Percentiles rank a stretch among this genome's conserved stretches.
These are phyloP conservation scores for Notiomystis cincta DNA, from an alignment of 2,113 vertebrate genomes.

Conservation along the genomic window DNA sequence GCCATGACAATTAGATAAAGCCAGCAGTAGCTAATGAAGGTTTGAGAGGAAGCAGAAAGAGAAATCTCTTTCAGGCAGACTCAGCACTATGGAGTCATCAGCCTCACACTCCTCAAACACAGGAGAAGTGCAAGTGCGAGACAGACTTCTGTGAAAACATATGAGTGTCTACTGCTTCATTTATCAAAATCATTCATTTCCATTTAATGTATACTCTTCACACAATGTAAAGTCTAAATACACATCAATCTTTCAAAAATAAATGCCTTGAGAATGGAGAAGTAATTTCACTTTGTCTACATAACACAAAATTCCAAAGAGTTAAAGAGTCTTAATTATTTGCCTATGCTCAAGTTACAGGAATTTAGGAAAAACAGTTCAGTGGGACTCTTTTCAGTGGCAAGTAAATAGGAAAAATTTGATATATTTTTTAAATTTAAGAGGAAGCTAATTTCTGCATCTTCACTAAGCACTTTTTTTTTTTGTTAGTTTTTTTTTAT, in stretches of 20 bases:
- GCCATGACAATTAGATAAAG: neutral
- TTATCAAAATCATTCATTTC: neutral
- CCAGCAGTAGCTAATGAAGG: neutral
- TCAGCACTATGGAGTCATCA: neutral
- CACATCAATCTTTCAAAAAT: neutral
- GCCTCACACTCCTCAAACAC: neutral
- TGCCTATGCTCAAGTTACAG: neutral
- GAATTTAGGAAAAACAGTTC: neutral
- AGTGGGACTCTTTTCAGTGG: neutral
- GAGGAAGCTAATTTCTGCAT: constrained; percentile 39
- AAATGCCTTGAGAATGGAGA: neutral
- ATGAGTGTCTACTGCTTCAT: neutral
- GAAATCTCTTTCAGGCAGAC: neutral
- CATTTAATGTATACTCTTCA: neutral
- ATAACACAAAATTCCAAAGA: neutral
- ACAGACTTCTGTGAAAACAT: neutral
- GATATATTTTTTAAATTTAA: neutral
- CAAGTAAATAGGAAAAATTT: neutral
- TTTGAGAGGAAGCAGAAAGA: neutral
- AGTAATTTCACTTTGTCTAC: neutral
- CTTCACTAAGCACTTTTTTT: neutral
- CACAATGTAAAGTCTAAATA: neutral
- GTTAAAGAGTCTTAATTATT: neutral
- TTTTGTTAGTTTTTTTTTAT: neutral
- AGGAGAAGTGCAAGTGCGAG: neutral